A percentile compares a stretch with the other conserved stretches of the same genome.
phyloP scores from a whole-genome alignment of 2,888 invertebrate genomes.

The Thelaira solivaga region DNA sequence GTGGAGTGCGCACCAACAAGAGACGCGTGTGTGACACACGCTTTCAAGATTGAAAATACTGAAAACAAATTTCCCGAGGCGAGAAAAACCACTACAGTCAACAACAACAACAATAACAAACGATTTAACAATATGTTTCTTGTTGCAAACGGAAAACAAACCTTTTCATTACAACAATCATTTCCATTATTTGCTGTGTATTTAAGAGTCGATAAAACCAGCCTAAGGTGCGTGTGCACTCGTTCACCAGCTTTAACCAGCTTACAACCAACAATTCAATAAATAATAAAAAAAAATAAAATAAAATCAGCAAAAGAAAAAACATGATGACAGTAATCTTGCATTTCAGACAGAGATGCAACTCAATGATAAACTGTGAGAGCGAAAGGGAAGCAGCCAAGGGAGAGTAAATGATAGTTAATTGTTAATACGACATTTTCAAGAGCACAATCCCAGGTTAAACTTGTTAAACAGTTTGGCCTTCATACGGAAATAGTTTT shows the following conservation, averaged over 20 bases:
- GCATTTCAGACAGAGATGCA: constrained; percentile 69
- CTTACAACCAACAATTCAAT: constrained; percentile 63
- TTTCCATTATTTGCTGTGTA: constrained; percentile 63
- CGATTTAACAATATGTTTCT: constrained; percentile 68
- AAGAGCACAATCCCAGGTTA: constrained; percentile 77
- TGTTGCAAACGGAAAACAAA: constrained; percentile 69
- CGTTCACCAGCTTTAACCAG: constrained; percentile 58
- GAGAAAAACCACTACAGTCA: constrained; percentile 73
- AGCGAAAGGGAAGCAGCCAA: constrained; percentile 49
- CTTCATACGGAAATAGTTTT: constrained; percentile 60
- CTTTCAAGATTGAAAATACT: constrained; percentile 27
- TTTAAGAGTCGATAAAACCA: constrained; percentile 14
- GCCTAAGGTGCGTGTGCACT: constrained; percentile 60
- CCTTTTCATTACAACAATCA: constrained; percentile 75
- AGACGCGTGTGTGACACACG: constrained; percentile 29
- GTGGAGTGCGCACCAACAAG: constrained; percentile 48
- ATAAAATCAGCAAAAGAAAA: constrained; percentile 18
- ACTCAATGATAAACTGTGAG: constrained; percentile 44
- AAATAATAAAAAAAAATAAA: constrained; percentile 27
- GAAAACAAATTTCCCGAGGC: constrained; percentile 72
- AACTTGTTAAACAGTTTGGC: constrained; percentile 74
- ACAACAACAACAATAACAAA: too few relatives aligned
- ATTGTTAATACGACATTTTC: constrained; percentile 71
- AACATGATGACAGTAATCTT: constrained; percentile 75
- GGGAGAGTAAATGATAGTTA: constrained; percentile 17